phyloP scores from a whole-genome alignment of 2,888 invertebrate species.

The Myathropa florea region DNA sequence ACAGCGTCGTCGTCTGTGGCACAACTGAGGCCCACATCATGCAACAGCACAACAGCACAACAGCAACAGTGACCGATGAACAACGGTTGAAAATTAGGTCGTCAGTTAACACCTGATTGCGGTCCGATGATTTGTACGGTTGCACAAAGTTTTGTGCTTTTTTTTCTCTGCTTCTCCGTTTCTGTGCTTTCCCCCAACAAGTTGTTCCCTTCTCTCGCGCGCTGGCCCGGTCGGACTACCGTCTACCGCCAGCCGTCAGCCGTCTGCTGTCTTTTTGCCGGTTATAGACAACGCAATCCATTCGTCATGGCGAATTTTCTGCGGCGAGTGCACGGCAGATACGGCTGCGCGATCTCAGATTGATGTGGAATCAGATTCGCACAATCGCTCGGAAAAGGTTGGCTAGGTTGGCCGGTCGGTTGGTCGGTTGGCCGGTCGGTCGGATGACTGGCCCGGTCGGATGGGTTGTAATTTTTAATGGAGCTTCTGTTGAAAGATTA shows the following conservation, averaged over 20 bases:
- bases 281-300: slow-evolving; percentile 70
- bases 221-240: slow-evolving; percentile 5
- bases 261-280: slow-evolving; percentile 40
- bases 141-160: slow-evolving; percentile 56
- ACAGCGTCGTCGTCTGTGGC: slow-evolving; percentile 44
- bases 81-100: slow-evolving; percentile 71
- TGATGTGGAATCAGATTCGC: slow-evolving; percentile 70
- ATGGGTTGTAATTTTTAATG: slow-evolving; percentile 69
- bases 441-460: slow-evolving; percentile 45
- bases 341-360: slow-evolving; percentile 58
- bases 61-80: slow-evolving; percentile 54
- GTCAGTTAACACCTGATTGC: slow-evolving; percentile 72
- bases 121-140: slow-evolving; percentile 72
- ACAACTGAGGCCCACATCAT: slow-evolving; percentile 22
- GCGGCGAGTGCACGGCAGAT: slow-evolving; percentile 30
- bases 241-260: not conserved
- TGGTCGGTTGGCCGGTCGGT: not conserved
- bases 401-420: slow-evolving; percentile 21
- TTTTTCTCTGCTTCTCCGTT: not conserved
- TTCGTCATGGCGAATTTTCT: slow-evolving; percentile 69
- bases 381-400: slow-evolving; percentile 57
- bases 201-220: not conserved
- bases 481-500: slow-evolving; percentile 71
- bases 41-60: slow-evolving; percentile 10
- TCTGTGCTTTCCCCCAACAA: slow-evolving; percentile 6